These are phyloP conservation scores for Hiodon tergisus DNA, from an alignment of 2,113 vertebrate species.

Conservation along the genomic window DNA sequence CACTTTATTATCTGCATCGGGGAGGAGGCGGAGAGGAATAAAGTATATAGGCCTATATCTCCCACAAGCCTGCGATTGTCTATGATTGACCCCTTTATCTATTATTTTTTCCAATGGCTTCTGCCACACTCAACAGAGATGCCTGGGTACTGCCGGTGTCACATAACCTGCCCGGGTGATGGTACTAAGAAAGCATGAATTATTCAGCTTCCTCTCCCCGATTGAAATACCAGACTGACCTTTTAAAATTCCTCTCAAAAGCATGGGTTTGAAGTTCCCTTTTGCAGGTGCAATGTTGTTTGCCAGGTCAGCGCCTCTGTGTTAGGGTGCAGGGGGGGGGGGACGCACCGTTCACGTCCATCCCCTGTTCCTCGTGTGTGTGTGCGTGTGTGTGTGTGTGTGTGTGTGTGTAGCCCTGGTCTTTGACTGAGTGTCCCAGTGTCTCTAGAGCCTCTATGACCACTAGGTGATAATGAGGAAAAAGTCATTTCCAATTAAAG, in stretches of 20 bases:
- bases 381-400: neutral
- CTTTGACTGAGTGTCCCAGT: neutral
- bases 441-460: conserved; percentile 23
- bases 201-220: neutral
- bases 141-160: neutral
- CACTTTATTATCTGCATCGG: neutral
- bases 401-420: conserved; percentile 31
- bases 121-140: too few relatives aligned
- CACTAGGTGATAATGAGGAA: conserved; percentile 32
- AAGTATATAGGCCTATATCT: neutral
- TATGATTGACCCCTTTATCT: neutral
- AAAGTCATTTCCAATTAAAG: conserved; percentile 55
- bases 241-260: neutral
- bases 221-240: conserved; percentile 13
- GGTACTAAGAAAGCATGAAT: neutral
- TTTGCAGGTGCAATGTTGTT: neutral
- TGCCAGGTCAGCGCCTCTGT: too few relatives aligned
- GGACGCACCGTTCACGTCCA: too few relatives aligned
- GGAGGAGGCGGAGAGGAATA: neutral
- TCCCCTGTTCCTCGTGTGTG: too few relatives aligned
- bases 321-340: too few relatives aligned
- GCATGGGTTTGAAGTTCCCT: neutral
- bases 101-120: neutral
- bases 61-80: neutral
- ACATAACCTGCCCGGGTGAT: neutral